A percentile compares a stretch with the other conserved stretches of the same genome.
phyloP scores from a whole-genome alignment of 2,888 invertebrate species.

The Orchesella flavescens region DNA sequence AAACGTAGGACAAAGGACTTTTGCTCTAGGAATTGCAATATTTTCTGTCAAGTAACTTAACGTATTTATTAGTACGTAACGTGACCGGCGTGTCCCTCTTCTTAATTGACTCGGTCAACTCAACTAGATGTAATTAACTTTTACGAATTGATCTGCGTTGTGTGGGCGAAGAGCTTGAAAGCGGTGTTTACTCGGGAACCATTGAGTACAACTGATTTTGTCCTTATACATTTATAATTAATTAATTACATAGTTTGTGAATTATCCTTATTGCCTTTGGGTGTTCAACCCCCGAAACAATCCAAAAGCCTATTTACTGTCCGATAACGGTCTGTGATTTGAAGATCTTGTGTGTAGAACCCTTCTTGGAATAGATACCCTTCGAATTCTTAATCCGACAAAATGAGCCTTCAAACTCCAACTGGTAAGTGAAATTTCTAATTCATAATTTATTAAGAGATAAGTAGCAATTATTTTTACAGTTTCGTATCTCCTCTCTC shows the following conservation, averaged over 20 bases:
- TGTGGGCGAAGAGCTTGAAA: too few relatives aligned
- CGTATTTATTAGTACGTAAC: too few relatives aligned
- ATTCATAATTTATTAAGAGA: conserved; percentile 2
- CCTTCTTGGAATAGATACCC: neutral
- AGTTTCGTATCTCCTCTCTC: neutral
- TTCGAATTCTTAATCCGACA: conserved; percentile 13
- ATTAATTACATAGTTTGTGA: neutral
- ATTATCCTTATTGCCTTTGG: conserved; percentile 28
- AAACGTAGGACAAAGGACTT: too few relatives aligned
- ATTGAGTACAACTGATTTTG: conserved; percentile 2
- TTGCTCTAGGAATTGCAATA: too few relatives aligned
- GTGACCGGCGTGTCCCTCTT: too few relatives aligned
- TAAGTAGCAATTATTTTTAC: neutral
- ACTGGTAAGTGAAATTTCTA: conserved; percentile 43
- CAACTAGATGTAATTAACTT: too few relatives aligned
- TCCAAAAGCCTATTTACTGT: neutral
- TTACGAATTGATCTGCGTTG: too few relatives aligned
- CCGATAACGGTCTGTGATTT: conserved; percentile 33
- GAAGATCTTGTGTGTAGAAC: neutral
- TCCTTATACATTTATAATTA: neutral
- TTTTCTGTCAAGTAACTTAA: too few relatives aligned
- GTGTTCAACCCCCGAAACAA: conserved; percentile 21
- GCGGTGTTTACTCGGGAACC: too few relatives aligned
- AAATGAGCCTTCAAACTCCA: conserved; percentile 63
- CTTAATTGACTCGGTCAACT: too few relatives aligned